These are phyloP conservation scores for pig (Sus scrofa) DNA, from an alignment of 2,113 vertebrate species.

Conservation along the genomic window T2T-Sscrofa CM000830.6:12987501-12988000, in stretches of 20 bases:
- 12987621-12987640: no score
- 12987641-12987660: no score
- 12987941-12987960: neutral
- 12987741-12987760: neutral
- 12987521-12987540: no score
- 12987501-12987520: no score
- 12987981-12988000: neutral
- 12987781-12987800: neutral
- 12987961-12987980: neutral
- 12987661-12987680: no score
- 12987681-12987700: no score
- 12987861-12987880: neutral
- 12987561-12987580: no score
- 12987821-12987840: neutral
- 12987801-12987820: neutral
- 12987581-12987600: no score
- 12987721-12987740: slow-evolving; percentile 20
- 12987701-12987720: neutral
- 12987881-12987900: no score
- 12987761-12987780: neutral
- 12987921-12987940: no score
- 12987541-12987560: no score
- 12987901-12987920: neutral
- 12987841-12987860: neutral
- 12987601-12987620: no score